These are phyloP conservation scores for Xenus cinereus DNA, from an alignment of 2,113 vertebrate genomes.

Conservation along the genomic window DNA sequence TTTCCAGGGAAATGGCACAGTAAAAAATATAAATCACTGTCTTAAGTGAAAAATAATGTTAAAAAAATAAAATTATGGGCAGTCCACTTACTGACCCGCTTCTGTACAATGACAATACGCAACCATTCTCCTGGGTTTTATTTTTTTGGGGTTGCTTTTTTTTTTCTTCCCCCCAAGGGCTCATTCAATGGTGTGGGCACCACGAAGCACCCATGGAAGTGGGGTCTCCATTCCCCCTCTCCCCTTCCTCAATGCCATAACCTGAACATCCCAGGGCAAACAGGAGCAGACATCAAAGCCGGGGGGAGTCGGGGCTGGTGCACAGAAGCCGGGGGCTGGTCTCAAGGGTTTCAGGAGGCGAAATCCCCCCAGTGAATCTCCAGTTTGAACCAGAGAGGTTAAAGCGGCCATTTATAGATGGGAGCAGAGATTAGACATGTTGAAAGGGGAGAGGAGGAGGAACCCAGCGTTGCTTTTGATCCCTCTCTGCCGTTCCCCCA, in stretches of 20 bases:
- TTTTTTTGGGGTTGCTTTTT: neutral
- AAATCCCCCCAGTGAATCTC: slow-evolving; percentile 4
- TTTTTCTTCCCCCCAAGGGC: neutral
- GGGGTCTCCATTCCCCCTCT: neutral
- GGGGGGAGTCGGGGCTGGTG: neutral
- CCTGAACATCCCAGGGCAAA: neutral
- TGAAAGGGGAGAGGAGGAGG: slow-evolving; percentile 73
- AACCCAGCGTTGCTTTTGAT: slow-evolving; percentile 72
- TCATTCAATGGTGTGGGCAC: neutral
- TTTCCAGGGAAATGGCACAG: neutral
- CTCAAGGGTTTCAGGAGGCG: neutral
- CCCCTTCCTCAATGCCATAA: rapidly evolving
- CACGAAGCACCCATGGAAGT: rapidly evolving
- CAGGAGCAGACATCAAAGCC: slow-evolving; percentile 19
- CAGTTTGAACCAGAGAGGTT: slow-evolving; percentile 48
- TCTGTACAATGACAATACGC: neutral
- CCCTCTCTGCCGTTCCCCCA: slow-evolving; percentile 47
- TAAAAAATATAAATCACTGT: neutral
- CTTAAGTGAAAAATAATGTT: neutral
- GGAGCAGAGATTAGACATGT: slow-evolving; percentile 72
- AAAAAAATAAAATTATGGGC: neutral
- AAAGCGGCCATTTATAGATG: slow-evolving; percentile 59
- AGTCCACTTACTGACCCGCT: neutral
- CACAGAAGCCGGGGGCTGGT: neutral
- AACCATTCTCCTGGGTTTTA: neutral